These are phyloP conservation scores for Panthera tigris DNA, from an alignment of 2,113 vertebrate species.

Conservation along the genomic window DNA sequence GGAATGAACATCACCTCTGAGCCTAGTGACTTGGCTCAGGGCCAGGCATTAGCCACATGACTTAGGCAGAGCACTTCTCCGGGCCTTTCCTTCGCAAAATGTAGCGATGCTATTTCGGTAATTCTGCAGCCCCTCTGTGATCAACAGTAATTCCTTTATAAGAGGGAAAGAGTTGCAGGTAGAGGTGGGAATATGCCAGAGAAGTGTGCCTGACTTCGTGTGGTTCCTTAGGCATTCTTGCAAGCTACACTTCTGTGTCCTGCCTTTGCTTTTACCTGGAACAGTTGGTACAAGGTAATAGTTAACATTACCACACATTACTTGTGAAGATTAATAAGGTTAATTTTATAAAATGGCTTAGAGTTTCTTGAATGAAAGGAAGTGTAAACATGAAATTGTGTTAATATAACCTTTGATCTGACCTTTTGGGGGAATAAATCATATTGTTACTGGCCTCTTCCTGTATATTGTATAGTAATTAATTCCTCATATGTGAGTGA, in stretches of 20 bases:
- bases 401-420: not conserved
- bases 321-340: not conserved
- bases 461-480: not conserved
- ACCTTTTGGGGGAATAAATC: not conserved
- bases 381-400: not conserved
- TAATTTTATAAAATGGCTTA: constrained; percentile 1
- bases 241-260: not conserved
- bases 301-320: not conserved
- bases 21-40: not conserved
- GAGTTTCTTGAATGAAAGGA: constrained; percentile 33
- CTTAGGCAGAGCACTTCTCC: not conserved
- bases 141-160: not conserved
- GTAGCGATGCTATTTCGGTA: not conserved
- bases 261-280: not conserved
- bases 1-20: not conserved
- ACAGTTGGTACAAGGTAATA: not conserved
- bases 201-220: not conserved
- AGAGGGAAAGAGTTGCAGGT: not conserved
- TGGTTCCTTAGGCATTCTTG: not conserved
- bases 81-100: not conserved
- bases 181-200: not conserved
- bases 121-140: not conserved
- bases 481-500: not conserved
- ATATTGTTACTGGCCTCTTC: not conserved
- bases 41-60: not conserved